Evolutionary conservation across 2,888 invertebrate genomes (phyloP).

Genomic region (Podabrus alpinus): DNA sequence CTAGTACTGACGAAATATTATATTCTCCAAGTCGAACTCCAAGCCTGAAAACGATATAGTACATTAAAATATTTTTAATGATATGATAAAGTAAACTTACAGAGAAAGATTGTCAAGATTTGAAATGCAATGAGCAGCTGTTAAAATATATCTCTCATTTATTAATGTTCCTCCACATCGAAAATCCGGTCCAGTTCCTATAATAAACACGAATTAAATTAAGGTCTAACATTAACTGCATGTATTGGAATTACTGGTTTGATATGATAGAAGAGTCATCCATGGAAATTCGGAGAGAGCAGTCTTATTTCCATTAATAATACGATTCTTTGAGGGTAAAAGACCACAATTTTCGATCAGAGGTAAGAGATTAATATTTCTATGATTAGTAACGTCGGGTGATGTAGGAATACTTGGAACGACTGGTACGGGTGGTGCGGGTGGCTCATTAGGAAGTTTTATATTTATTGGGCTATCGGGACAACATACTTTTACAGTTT

Average conservation of each 20-base stretch:
- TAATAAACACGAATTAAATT: background rate
- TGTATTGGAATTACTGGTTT: conserved; percentile 29
- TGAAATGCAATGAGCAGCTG: conserved; percentile 64
- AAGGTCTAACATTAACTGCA: background rate
- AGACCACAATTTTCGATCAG: conserved; percentile 60
- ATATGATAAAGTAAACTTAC: conserved; percentile 41
- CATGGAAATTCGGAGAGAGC: conserved; percentile 71
- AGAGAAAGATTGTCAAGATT: conserved; percentile 39
- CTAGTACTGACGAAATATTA: conserved; percentile 54
- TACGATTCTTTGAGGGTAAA: conserved; percentile 47
- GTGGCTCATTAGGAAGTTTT: too few species aligned
- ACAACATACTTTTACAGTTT: conserved; percentile 58
- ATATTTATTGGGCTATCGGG: conserved; percentile 53
- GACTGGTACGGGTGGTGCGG: too few species aligned
- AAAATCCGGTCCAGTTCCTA: conserved; percentile 35
- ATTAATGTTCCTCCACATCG: conserved; percentile 60
- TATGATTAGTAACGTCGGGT: conserved; percentile 48
- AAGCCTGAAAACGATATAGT: conserved; percentile 50
- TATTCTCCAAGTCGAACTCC: conserved; percentile 69
- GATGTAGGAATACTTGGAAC: conserved; percentile 27
- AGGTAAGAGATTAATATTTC: conserved; percentile 48
- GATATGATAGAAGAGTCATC: conserved; percentile 71
- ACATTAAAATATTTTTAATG: background rate
- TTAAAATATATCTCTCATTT: conserved; percentile 60
- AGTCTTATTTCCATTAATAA: conserved; percentile 63